Conservation (phyloP, 2,113 vertebrate species). For the Anguilla japonica region DNA sequence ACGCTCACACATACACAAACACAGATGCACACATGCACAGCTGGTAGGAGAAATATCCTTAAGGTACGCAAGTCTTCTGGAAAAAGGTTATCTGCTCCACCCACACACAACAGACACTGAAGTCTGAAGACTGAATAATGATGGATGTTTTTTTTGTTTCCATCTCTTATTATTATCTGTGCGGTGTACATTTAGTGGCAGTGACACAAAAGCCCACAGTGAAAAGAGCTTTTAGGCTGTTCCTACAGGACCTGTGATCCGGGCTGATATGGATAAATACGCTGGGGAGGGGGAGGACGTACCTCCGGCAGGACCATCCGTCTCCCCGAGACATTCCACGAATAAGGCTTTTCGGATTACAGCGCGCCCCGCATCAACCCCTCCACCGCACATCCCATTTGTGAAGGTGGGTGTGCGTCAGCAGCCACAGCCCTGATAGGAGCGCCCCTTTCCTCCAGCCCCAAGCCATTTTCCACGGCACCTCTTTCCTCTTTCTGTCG, state of each 20-base stretch:
- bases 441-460: too few relatives aligned
- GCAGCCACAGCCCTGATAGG: too few relatives aligned
- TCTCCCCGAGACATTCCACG: background rate
- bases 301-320: background rate
- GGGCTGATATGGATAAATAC: background rate
- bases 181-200: background rate
- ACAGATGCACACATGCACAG: background rate
- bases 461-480: too few relatives aligned
- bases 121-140: background rate
- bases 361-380: too few relatives aligned
- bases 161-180: background rate
- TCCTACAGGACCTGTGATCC: background rate
- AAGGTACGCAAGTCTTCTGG: background rate
- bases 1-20: background rate
- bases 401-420: too few relatives aligned
- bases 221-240: background rate
- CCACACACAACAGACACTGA: background rate
- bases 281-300: background rate
- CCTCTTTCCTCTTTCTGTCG: too few relatives aligned
- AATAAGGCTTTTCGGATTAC: too few relatives aligned
- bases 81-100: background rate
- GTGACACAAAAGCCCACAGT: background rate
- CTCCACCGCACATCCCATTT: too few relatives aligned
- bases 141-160: background rate
- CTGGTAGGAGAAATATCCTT: background rate